Evolutionary conservation across 2,888 invertebrate genomes (phyloP).

Genomic region (Hyles lineata): DNA sequence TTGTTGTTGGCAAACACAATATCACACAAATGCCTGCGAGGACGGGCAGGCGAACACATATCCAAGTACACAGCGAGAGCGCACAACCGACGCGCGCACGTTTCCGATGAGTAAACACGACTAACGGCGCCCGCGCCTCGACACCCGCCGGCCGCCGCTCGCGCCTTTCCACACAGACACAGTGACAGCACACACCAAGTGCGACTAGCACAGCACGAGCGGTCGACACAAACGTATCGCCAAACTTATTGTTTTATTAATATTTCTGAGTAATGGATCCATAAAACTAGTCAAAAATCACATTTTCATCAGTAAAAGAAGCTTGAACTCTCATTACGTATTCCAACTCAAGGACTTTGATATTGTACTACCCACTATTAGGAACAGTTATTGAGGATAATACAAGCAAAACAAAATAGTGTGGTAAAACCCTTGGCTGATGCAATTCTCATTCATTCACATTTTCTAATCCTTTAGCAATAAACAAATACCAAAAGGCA

Average conservation of each 20-base stretch:
- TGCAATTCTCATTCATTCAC: no score
- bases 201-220: constrained; percentile 74
- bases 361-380: neutral
- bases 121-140: constrained; percentile 68
- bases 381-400: neutral
- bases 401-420: neutral
- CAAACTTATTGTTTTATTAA: neutral
- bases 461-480: no score
- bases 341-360: neutral
- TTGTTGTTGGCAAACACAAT: constrained; percentile 54
- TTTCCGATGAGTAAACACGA: constrained; percentile 61
- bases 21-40: constrained; percentile 66
- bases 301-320: neutral
- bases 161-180: constrained; percentile 38
- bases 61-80: constrained; percentile 62
- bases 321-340: neutral
- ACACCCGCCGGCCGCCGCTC: constrained; percentile 47
- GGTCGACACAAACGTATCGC: neutral
- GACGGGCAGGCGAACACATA: constrained; percentile 68
- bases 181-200: constrained; percentile 36
- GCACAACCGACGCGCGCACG: constrained; percentile 68
- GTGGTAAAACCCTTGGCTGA: no score
- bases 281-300: neutral
- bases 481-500: no score
- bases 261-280: neutral